Evolutionary conservation across 2,888 invertebrate genomes (phyloP), one percentile per base, ranked within the genome.

Genomic region (Hydropsyche betteni): DNA sequence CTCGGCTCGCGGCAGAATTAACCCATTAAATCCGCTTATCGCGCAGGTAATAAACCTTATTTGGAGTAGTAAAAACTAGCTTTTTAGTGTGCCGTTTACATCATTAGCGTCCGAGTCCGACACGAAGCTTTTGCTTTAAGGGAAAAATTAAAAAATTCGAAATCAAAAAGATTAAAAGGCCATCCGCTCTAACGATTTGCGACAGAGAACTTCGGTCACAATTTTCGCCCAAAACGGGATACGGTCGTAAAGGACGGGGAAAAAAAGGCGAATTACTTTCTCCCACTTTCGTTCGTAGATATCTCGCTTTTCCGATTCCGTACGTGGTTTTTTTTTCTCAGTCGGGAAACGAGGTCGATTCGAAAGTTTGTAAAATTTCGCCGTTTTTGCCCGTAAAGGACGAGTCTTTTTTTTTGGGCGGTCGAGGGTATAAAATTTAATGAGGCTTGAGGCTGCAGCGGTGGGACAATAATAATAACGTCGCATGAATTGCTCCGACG

Each of bases 21-120:
- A 64, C 64, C 64, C 64, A 64, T 64, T 64, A 64, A 64, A 34
- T 36, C 36, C 64, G 64, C 36, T 64, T 64, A 64, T 64, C 64
- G 64, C 64, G 64, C 64, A 64, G n/a, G 36, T 64, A 64, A 34
- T 36, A 64, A 64, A 64, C 64, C 34, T 34, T 36, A 64, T 64
- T 64, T 64, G 64, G n/a, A 64, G 64, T 64, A 64, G 36, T 64
- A 64, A 64, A 64, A 64, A 64, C 36, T 34, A 34, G 64, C 64
- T 64, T 64, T 64, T 64, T 64, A 64, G 36, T 36, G 64, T 34
- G 64, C 36, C 61, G 64, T 64, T 64, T 64, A 64, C 64, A 36
- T 64, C 64, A 64, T 64, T 64, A 64, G 36, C 64, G 64, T 64
- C 64, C 34, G 36, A 64, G 44, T 44, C 44, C 44, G 44, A 44